Base-by-base conservation (phyloP, 2,797 vertebrate species). In the Coendou prehensilis region DNA sequence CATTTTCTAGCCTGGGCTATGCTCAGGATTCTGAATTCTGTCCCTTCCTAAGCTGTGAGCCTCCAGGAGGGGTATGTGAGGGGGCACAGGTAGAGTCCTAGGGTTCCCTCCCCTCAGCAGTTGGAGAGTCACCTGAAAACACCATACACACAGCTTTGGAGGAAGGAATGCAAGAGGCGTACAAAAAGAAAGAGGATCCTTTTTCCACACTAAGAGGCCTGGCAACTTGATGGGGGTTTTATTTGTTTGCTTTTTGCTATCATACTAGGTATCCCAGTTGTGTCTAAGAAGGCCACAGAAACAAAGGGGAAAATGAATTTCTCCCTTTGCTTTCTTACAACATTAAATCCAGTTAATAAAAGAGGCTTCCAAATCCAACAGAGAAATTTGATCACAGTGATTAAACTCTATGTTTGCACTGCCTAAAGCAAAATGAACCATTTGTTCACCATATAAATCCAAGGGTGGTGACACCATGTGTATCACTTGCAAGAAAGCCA, bases 401-500 rank as follows among this genome's bases (percentile, higher is more conserved):
- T 63, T 67, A 61, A 79, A 61, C 37, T 45, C 47, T 69, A n/a
- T 88, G 59, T 89, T 91, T 41, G 22, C 56, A 69, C 59, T 2
- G 15, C 59, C 88, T 45, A 28, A 81, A 56, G 52, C 82, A 78
- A 64, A 82, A 64, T 30, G 52, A 59, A 28, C 28, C 0, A 2
- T 26, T 57, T 28, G 2, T 37, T 78, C 17, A 2, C 56, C 59
- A 8, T 71, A 3, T 59, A 52, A 30, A 22, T 76, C 33, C 41
- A 64, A 73, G 26, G 26, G 6, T 6, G 13, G 20, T 4, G 9
- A n/a, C 3, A 1, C 47, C 0, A 0, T 2, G 9, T 1, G 5
- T 18, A 6, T 1, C 47, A 0, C 52, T 76, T 45, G 3, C 56
- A n/a, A 3, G 23, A 22, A 28, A 9, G 50, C 76, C 23, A 9